A percentile compares a stretch with the other conserved stretches of the same genome.
phyloP scores from a whole-genome alignment of 1,140 invertebrate genomes.

The Trichogramma pretiosum region DNA sequence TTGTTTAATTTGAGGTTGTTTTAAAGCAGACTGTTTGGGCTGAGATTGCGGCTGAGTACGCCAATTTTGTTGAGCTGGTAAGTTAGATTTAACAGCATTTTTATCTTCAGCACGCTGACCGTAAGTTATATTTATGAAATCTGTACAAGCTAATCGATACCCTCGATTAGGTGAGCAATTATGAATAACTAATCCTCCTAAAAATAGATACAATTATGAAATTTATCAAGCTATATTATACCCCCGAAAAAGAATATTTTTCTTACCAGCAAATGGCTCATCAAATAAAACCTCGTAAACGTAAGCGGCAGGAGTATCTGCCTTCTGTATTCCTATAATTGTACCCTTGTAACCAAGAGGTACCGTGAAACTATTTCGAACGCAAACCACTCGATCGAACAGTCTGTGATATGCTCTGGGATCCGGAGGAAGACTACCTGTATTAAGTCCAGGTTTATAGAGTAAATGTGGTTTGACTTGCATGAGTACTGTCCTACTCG shows the following conservation, averaged over 20 bases:
- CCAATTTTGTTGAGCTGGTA: slow-evolving; percentile 1
- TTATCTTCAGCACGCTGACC: slow-evolving; percentile 42
- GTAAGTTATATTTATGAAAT: slow-evolving; percentile 56
- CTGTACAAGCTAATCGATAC: slow-evolving; percentile 46
- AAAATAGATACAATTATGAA: slow-evolving; percentile 19
- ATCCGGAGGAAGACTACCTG: slow-evolving; percentile 52
- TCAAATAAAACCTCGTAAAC: slow-evolving; percentile 74
- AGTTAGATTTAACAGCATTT: slow-evolving; percentile 21
- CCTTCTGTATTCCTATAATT: slow-evolving; percentile 60
- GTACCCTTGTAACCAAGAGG: slow-evolving; percentile 76
- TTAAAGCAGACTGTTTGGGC: neutral
- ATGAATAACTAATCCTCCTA: slow-evolving; percentile 54
- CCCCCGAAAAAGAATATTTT: too few species aligned
- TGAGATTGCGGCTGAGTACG: slow-evolving; percentile 12
- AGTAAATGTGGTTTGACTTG: slow-evolving; percentile 73
- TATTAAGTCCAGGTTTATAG: slow-evolving; percentile 34
- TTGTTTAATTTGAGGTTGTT: neutral
- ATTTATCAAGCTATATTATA: neutral
- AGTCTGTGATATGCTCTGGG: slow-evolving; percentile 54
- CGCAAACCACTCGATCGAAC: slow-evolving; percentile 76
- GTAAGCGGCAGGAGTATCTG: slow-evolving; percentile 43
- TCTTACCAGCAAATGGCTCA: slow-evolving; percentile 50
- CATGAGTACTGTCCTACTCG: slow-evolving; percentile 52
- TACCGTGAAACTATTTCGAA: slow-evolving; percentile 63
- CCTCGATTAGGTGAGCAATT: slow-evolving; percentile 43